These are phyloP conservation scores for Dione vanillae DNA, from an alignment of 2,888 invertebrate genomes.

Conservation along the genomic window DNA sequence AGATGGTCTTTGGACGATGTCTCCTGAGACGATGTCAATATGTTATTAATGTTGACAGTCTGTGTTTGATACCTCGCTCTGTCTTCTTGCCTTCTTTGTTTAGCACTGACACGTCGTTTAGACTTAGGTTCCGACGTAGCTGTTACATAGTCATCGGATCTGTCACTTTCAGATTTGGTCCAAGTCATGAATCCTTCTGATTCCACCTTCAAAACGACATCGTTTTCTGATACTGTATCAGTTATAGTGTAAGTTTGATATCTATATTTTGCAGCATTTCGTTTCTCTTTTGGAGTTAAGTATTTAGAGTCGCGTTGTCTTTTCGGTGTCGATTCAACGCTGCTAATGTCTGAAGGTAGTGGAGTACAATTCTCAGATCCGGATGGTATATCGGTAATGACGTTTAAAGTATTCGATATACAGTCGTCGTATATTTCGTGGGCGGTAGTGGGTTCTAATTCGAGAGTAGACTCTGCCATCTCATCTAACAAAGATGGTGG, in stretches of 20 bases:
- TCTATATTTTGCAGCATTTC: conserved; percentile 90
- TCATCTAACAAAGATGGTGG: conserved; percentile 90
- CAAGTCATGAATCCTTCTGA: conserved; percentile 73
- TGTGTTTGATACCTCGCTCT: conserved; percentile 89
- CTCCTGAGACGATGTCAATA: conserved; percentile 56
- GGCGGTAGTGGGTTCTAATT: conserved; percentile 76
- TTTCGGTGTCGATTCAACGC: conserved; percentile 90
- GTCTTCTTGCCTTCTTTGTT: conserved; percentile 87
- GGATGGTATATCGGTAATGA: conserved; percentile 83
- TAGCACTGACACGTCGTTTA: conserved; percentile 82
- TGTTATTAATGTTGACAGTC: conserved; percentile 72
- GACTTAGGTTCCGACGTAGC: conserved; percentile 66
- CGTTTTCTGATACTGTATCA: conserved; percentile 70
- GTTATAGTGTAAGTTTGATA: conserved; percentile 93
- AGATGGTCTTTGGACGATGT: conserved; percentile 50
- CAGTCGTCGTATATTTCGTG: conserved; percentile 86
- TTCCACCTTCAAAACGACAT: conserved; percentile 62
- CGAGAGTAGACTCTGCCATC: conserved; percentile 85
- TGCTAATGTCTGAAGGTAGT: conserved; percentile 88
- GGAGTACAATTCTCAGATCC: conserved; percentile 85
- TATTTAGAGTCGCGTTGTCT: conserved; percentile 78
- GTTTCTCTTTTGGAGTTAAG: conserved; percentile 90
- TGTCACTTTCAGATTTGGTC: conserved; percentile 76
- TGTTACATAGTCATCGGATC: conserved; percentile 70
- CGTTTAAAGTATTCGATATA: conserved; percentile 82